Evolutionary conservation across 2,888 invertebrate genomes (phyloP).

Genomic region (Graphium colonna): DNA sequence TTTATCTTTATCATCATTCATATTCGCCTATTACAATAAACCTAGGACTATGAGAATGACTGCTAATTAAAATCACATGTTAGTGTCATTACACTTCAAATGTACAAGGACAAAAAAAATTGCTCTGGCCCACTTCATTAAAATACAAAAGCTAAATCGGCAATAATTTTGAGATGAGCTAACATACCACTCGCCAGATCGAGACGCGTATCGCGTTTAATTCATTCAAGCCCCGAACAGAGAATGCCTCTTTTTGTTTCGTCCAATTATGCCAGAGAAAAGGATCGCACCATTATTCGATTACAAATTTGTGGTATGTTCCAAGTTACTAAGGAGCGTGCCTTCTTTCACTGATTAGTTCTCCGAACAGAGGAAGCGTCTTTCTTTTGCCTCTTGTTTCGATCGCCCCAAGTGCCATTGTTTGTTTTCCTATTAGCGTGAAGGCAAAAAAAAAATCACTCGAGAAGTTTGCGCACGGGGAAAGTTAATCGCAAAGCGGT

Average conservation of each 20-base stretch:
- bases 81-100: too few relatives aligned
- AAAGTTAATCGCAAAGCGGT: conserved; percentile 18
- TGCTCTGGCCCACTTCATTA: too few relatives aligned
- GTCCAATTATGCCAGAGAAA: conserved; percentile 29
- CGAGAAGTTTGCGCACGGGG: conserved; percentile 6
- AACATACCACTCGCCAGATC: conserved; percentile 36
- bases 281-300: conserved; percentile 26
- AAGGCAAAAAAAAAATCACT: conserved; percentile 10
- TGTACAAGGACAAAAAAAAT: too few relatives aligned
- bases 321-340: conserved; percentile 44
- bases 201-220: conserved; percentile 40
- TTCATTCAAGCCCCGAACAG: conserved; percentile 40
- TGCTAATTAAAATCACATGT: too few relatives aligned
- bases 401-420: conserved; percentile 41
- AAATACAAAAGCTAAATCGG: conserved; percentile 62
- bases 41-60: too few relatives aligned
- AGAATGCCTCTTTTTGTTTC: conserved; percentile 36
- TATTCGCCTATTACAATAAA: too few relatives aligned
- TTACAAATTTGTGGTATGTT: conserved; percentile 44
- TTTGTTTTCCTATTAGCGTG: conserved; percentile 39
- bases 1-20: too few relatives aligned
- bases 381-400: conserved; percentile 47
- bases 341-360: conserved; percentile 49
- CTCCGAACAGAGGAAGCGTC: conserved; percentile 45
- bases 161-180: conserved; percentile 48